phyloP scores from a whole-genome alignment of 2,797 vertebrate genomes.

The Fringilla coelebs region DNA sequence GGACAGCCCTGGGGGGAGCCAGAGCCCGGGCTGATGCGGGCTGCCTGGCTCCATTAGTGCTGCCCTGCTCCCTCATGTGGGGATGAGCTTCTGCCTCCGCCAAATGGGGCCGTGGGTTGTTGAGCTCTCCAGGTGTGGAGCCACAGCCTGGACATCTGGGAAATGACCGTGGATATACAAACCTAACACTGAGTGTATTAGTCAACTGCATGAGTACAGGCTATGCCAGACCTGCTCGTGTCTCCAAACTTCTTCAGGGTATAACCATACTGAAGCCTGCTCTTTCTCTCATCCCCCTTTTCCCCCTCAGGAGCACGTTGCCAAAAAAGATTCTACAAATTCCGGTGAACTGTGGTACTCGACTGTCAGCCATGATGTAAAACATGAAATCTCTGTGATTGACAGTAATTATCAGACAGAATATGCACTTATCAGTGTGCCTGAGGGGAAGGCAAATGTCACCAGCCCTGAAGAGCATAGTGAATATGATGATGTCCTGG shows the following conservation, averaged over 20 bases:
- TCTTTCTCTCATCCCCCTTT: neutral
- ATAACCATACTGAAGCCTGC: neutral
- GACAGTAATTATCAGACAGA: neutral
- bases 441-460: neutral
- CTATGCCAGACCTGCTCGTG: accelerated
- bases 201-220: neutral
- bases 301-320: neutral
- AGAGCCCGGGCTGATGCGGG: accelerated
- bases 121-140: neutral
- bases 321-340: neutral
- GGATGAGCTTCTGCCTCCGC: neutral
- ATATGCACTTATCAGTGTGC: slow-evolving; percentile 26
- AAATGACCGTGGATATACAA: neutral
- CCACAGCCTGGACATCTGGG: neutral
- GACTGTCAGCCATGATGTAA: neutral
- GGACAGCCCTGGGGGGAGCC: neutral
- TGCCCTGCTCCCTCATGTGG: neutral
- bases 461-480: neutral
- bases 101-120: accelerated
- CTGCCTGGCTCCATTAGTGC: accelerated
- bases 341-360: slow-evolving; percentile 64
- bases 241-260: neutral
- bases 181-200: accelerated
- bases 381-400: neutral
- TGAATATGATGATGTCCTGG: slow-evolving; percentile 34